A percentile compares a stretch with the other conserved stretches of the same genome.
Conservation (phyloP, 2,113 vertebrate genomes). For the Vimba vimba region DNA sequence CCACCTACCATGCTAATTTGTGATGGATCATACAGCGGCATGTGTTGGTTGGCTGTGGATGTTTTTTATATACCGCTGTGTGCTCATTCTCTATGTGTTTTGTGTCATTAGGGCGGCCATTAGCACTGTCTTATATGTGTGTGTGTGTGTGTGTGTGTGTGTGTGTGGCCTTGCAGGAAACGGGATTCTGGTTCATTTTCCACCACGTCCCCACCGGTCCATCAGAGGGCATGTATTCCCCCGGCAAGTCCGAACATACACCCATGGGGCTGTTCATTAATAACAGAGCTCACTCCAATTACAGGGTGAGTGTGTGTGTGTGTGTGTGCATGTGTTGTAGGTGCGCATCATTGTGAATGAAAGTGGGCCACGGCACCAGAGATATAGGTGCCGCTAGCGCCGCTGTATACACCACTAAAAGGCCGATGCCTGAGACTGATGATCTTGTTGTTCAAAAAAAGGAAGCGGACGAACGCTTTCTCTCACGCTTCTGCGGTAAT, state of each 20-base stretch:
- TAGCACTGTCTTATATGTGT: conserved; percentile 39
- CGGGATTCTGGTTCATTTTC: conserved; percentile 96
- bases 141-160: conserved; percentile 56
- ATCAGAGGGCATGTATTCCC: conserved; percentile 89
- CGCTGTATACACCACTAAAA: background rate
- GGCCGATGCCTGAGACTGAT: conserved; percentile 29
- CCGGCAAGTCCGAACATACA: conserved; percentile 88
- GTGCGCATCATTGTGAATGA: background rate
- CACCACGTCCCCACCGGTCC: conserved; percentile 95
- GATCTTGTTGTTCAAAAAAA: background rate
- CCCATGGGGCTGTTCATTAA: conserved; percentile 91
- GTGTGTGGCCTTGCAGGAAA: conserved; percentile 81
- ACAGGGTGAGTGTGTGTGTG: conserved; percentile 80
- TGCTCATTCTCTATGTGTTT: conserved; percentile 18
- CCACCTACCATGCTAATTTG: conserved; percentile 22
- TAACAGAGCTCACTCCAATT: conserved; percentile 97
- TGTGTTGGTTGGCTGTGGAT: conserved; percentile 16
- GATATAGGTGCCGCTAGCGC: background rate
- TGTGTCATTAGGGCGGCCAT: conserved; percentile 36
- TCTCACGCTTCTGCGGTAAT: background rate
- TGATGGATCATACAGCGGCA: background rate
- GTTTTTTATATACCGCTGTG: conserved; percentile 28
- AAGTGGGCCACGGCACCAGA: background rate
- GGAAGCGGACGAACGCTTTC: background rate
- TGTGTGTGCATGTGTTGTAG: background rate